Evolutionary conservation across 53 echinoderm and acorn worm genomes (phyloP), one percentile per base, ranked within the genome.

Genomic region (Temnopleurus reevesii): DNA sequence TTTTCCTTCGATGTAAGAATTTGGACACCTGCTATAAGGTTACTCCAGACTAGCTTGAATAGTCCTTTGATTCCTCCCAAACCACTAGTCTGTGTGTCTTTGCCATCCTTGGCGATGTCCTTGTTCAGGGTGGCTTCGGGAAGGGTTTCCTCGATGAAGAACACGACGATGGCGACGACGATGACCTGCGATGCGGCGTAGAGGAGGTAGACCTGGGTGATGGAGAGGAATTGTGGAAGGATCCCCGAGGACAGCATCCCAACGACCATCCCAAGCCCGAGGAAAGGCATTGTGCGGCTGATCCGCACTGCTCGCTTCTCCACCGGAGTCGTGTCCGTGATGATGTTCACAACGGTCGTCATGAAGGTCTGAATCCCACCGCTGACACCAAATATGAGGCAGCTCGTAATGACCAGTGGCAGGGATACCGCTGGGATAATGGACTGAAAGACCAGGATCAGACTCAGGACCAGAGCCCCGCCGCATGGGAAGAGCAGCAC

Each of bases 291-390:
- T 8, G 86, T 90, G 25, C 89, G 53, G 53, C 94, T 91, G 0
- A 94, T 77, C 12, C 71, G 80, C 41, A 44, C 66, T 24, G 90
- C 84, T 27, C 91, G 90, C 38, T 87, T 90, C 36, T 90, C 91
- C 49, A 64, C 91, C 2, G 91, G 94, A 7, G 94, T 94, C 38
- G 38, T 81, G 43, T 94, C 94, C 19, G 91, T 94, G 71, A 94
- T 82, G 86, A 89, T 91, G 64, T 91, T 90, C 28, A 94, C 79
- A 26, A 86, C 56, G 18, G 94, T 94, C 1, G 87, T 58, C 71
- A 94, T 59, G 51, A 94, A 90, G 25, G 94, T 90, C 38, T 86
- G 86, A 1, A 94, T 90, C 30, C 94, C 90, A 45, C 94, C 94
- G 46, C 64, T 81, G 45, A 91, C 24, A 3, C 94, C 94, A 56